Conservation (phyloP, 1,140 invertebrate species). For the Drosophila tani region DNA sequence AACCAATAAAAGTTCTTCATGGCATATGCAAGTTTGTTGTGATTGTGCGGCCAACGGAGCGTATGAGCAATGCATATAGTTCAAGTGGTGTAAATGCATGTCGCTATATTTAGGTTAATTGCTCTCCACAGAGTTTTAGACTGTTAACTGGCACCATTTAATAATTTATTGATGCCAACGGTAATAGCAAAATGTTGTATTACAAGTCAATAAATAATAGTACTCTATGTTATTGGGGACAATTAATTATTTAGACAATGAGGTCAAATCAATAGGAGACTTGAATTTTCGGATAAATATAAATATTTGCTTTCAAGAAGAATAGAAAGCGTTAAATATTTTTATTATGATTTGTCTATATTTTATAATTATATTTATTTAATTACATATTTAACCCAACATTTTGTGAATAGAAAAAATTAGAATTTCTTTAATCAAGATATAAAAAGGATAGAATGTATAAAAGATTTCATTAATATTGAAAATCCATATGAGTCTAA, state of each 20-base stretch:
- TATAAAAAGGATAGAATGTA: no score
- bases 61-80: slow-evolving; percentile 49
- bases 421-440: no score
- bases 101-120: slow-evolving; percentile 36
- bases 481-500: neutral
- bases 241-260: slow-evolving; percentile 1
- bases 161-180: slow-evolving; percentile 22
- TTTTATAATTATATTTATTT: no score
- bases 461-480: no score
- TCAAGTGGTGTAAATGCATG: slow-evolving; percentile 20
- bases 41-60: slow-evolving; percentile 35
- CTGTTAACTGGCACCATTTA: neutral
- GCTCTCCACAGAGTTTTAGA: slow-evolving; percentile 13
- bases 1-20: slow-evolving; percentile 44
- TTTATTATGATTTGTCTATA: no score
- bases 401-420: no score
- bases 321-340: no score
- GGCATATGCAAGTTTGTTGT: slow-evolving; percentile 47
- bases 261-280: neutral
- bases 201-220: neutral
- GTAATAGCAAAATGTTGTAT: slow-evolving; percentile 8
- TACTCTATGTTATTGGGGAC: neutral
- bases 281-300: no score
- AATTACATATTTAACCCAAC: no score
- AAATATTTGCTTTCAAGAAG: no score